Base-by-base conservation (phyloP, 2,888 invertebrate species). In the Nycteola revayana region DNA sequence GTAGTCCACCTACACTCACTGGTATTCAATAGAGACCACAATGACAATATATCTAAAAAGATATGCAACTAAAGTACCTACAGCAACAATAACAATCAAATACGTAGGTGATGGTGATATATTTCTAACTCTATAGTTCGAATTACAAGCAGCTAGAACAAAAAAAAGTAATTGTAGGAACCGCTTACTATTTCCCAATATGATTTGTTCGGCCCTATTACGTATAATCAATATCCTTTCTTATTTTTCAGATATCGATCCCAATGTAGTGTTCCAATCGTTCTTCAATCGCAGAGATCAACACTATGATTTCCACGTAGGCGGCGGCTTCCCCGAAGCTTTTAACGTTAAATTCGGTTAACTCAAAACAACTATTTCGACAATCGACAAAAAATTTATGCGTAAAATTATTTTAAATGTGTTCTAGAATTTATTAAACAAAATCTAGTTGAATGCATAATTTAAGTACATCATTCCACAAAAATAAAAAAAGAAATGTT, bases 231-330 rank as follows among this genome's bases (percentile, higher is more conserved):
- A n/a, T n/a, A n/a, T n/a, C n/a, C n/a, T n/a, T 36, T 20, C 8
- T 10, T 33, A 76, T 73, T 31, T 90, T 92, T 56, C 91, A 89
- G 93, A 95, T 73, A 92, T 95, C 61, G 95, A 96, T 84, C 95
- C 96, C 4, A 93, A 93, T 70, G 93, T 94, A 72, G 94, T 96
- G 75, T 96, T 96, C 92, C 94, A 95, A 66, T 91, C 94, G 1
- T 96, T 96, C 91, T 96, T 94, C 90, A 92, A 92, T 64, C 88
- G 90, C 25, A 85, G 88, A 9, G 83, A 82, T 11, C 86, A 87
- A 34, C 88, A 86, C 45, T 91, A 89, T 60, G 91, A 91, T 49
- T 91, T 91, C 71, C 85, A 85, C 22, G 76, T 87, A 4, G 77
- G 76, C n/a, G 70, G 76, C 18, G 84, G 89, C 10, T 91, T 90